phyloP scores from a whole-genome alignment of 2,888 invertebrate species.

The Ptilodon capucinus region DNA sequence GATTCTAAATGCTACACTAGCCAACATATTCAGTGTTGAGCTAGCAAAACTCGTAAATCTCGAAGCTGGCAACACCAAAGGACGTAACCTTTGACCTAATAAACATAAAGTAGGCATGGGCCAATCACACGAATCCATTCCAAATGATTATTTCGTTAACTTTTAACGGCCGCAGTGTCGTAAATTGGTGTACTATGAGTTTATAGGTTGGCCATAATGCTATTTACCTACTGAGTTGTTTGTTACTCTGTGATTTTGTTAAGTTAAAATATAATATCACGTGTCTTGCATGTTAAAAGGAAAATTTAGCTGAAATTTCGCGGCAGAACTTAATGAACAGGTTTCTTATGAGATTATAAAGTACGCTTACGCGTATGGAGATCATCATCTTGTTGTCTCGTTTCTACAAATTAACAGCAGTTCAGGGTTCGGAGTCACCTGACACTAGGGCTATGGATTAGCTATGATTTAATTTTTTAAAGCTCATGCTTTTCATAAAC shows the following conservation, averaged over 20 bases:
- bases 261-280: no score
- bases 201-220: not conserved
- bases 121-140: slow-evolving; percentile 10
- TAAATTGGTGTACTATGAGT: not conserved
- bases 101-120: slow-evolving; percentile 7
- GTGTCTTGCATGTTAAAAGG: no score
- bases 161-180: not conserved
- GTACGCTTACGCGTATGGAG: no score
- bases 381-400: no score
- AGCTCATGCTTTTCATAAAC: no score
- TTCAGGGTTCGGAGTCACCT: no score
- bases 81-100: slow-evolving; percentile 18
- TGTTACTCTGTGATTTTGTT: not conserved
- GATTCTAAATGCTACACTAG: not conserved
- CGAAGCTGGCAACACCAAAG: not conserved
- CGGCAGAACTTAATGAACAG: no score
- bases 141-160: slow-evolving; percentile 28
- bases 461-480: no score
- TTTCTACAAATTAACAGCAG: no score
- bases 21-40: not conserved
- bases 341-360: no score
- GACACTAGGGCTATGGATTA: no score
- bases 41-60: not conserved
- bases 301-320: no score
- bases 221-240: not conserved